phyloP scores from a whole-genome alignment of 2,113 vertebrate species.

The Paralichthys olivaceus region DNA sequence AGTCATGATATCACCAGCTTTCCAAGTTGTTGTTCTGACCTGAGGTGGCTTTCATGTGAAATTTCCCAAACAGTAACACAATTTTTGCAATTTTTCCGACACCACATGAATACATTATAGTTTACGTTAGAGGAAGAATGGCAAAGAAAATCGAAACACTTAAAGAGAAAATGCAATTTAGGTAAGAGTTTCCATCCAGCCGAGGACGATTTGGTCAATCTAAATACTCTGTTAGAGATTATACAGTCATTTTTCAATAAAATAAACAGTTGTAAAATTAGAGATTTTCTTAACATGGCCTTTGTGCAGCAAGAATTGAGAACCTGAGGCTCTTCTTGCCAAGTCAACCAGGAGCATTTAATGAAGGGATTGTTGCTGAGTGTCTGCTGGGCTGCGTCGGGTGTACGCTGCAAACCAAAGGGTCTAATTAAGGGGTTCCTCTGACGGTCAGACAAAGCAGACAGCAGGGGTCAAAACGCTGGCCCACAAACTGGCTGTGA shows the following conservation, averaged over 20 bases:
- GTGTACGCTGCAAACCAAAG: slow-evolving; percentile 59
- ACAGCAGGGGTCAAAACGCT: slow-evolving; percentile 73
- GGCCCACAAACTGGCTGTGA: slow-evolving; percentile 77
- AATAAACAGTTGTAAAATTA: slow-evolving; percentile 14
- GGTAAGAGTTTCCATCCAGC: too few relatives aligned
- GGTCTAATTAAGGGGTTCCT: slow-evolving; percentile 77
- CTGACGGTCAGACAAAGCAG: slow-evolving; percentile 73
- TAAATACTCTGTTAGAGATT: not conserved
- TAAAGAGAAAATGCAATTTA: too few relatives aligned
- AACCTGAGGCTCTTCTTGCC: slow-evolving; percentile 50
- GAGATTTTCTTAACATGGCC: slow-evolving; percentile 42
- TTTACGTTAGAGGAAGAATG: too few relatives aligned
- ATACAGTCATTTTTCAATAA: not conserved
- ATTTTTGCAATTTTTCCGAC: too few relatives aligned
- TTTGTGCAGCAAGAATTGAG: slow-evolving; percentile 48
- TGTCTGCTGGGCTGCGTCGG: slow-evolving; percentile 57
- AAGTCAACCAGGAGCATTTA: slow-evolving; percentile 80
- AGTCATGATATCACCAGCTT: too few relatives aligned
- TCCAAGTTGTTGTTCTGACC: too few relatives aligned
- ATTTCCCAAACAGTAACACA: too few relatives aligned
- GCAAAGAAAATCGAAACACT: too few relatives aligned
- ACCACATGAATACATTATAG: too few relatives aligned
- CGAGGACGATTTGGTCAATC: not conserved
- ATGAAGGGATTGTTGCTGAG: slow-evolving; percentile 71
- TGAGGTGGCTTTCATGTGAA: too few relatives aligned